These are phyloP conservation scores for Eulemur albifrons DNA, from an alignment of 2,797 vertebrate species.

Conservation along the genomic window DNA sequence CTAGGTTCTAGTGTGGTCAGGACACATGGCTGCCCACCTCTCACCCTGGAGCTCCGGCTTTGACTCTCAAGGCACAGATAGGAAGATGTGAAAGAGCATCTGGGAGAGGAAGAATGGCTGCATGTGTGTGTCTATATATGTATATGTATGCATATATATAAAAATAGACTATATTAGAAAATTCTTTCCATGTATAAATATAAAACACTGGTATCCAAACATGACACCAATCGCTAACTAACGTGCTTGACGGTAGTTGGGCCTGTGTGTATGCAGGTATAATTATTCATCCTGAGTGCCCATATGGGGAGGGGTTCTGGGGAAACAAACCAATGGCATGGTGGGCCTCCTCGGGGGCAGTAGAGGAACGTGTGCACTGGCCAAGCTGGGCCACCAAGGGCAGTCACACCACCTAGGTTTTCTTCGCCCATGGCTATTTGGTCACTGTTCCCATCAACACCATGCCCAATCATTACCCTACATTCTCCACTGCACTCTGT, in stretches of 20 bases:
- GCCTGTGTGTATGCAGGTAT: neutral
- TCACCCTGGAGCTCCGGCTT: neutral
- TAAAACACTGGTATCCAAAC: conserved; percentile 79
- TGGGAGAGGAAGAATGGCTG: neutral
- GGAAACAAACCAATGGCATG: neutral
- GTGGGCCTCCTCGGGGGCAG: too few species aligned
- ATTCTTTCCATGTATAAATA: conserved; percentile 77
- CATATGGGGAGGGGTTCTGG: neutral
- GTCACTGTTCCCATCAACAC: neutral
- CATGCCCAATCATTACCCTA: neutral
- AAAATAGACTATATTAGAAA: conserved; percentile 78
- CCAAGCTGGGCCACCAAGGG: neutral
- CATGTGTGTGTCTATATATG: neutral
- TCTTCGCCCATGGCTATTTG: neutral
- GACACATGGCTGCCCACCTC: neutral
- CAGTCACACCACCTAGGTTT: neutral
- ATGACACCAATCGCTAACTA: conserved; percentile 59
- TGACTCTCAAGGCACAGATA: conserved; percentile 35
- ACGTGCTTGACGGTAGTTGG: conserved; percentile 64
- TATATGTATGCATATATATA: neutral
- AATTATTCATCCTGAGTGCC: neutral
- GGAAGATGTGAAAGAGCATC: neutral
- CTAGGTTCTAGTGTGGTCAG: neutral
- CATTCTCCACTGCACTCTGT: neutral
- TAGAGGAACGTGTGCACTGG: neutral